phyloP scores from a whole-genome alignment of 2,797 vertebrate genomes.

The Poeciliopsis presidionis region DNA sequence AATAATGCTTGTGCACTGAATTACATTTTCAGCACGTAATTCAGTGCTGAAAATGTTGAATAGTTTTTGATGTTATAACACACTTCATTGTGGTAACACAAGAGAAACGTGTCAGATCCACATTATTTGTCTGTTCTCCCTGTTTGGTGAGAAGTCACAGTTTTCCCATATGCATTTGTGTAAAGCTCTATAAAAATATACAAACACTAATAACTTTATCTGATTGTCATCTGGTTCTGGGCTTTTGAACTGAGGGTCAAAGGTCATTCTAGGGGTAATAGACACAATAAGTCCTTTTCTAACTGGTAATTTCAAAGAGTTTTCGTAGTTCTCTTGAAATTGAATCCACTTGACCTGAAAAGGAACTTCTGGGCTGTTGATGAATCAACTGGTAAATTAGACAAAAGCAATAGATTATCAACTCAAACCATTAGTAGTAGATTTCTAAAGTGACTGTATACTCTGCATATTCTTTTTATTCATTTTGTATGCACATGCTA shows the following conservation, averaged over 20 bases:
- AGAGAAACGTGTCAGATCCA: conserved; percentile 41
- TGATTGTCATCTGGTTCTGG: conserved; percentile 26
- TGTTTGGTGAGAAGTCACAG: conserved; percentile 1
- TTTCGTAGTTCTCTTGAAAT: conserved; percentile 57
- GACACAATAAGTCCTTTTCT: conserved; percentile 36
- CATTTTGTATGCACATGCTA: conserved; percentile 31
- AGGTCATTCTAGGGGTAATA: conserved; percentile 34
- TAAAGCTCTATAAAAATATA: conserved; percentile 27
- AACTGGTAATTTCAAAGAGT: conserved; percentile 35
- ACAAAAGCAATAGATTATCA: conserved; percentile 46
- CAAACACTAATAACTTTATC: conserved; percentile 39
- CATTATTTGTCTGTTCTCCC: conserved; percentile 41
- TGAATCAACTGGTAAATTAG: conserved; percentile 51
- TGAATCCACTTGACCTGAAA: conserved; percentile 57
- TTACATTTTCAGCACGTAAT: no score
- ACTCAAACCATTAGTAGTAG: conserved; percentile 35
- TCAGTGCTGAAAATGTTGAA: conserved; percentile 42
- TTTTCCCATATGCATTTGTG: conserved; percentile 12
- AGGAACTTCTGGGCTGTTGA: conserved; percentile 30
- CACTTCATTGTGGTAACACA: conserved; percentile 36
- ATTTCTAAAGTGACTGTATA: conserved; percentile 45
- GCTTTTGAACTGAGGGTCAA: conserved; percentile 37
- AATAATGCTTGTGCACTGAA: no score
- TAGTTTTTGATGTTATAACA: conserved; percentile 37
- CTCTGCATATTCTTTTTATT: conserved; percentile 53